Evolutionary conservation across 2,797 vertebrate species (phyloP).

Genomic region (Coracias cyanogaster): DNA sequence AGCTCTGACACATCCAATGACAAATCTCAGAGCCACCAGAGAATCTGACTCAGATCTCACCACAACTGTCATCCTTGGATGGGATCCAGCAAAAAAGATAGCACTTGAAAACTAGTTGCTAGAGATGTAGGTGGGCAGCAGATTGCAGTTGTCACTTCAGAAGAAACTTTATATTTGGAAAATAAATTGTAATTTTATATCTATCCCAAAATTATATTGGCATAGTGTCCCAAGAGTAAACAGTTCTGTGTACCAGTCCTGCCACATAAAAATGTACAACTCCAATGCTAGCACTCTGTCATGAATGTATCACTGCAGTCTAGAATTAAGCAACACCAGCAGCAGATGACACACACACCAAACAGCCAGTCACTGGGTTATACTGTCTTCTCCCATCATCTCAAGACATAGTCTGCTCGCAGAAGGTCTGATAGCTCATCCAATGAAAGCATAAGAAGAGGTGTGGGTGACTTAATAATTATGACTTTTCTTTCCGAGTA

Average conservation of each 20-base stretch:
- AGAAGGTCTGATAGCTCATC: not conserved
- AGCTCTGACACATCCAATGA: conserved; percentile 43
- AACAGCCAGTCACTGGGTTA: not conserved
- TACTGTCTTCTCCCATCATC: not conserved
- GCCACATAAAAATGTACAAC: not conserved
- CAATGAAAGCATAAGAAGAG: conserved; percentile 24
- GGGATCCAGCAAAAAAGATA: conserved; percentile 18
- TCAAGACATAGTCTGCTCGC: not conserved
- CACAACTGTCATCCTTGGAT: not conserved
- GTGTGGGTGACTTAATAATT: not conserved
- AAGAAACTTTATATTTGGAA: not conserved
- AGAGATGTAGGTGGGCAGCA: not conserved
- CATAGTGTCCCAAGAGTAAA: not conserved
- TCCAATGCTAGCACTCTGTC: not conserved
- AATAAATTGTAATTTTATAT: not conserved
- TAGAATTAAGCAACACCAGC: not conserved
- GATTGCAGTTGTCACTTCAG: not conserved
- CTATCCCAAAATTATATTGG: not conserved
- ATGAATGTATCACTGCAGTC: not conserved
- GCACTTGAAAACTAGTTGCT: not conserved
- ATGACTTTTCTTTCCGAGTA: conserved; percentile 39
- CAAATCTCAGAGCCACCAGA: conserved; percentile 26
- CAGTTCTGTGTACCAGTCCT: rapidly evolving
- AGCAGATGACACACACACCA: not conserved
- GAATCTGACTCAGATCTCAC: conserved; percentile 61